These are phyloP conservation scores for Pseudochirops corinnae DNA, from an alignment of 2,797 vertebrate genomes.

Conservation along the genomic window DNA sequence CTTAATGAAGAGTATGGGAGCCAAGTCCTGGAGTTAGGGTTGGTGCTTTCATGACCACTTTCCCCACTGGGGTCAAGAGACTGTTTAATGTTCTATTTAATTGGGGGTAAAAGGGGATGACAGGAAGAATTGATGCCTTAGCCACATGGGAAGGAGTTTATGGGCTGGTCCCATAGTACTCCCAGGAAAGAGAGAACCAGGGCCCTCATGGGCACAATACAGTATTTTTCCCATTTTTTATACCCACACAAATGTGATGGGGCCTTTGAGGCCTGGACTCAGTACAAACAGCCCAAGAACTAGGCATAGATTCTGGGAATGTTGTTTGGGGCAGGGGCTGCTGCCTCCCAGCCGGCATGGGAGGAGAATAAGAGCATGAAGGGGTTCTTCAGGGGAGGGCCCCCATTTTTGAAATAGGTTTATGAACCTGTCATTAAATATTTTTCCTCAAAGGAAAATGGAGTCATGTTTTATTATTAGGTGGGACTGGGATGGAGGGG, in stretches of 20 bases:
- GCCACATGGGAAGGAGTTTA: slow-evolving; percentile 41
- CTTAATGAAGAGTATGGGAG: background rate
- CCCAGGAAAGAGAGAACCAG: slow-evolving; percentile 36
- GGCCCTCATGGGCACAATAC: slow-evolving; percentile 22
- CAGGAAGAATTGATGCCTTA: background rate
- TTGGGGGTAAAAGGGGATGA: slow-evolving; percentile 31
- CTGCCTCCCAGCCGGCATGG: slow-evolving; percentile 76
- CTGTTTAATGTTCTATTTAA: slow-evolving; percentile 82
- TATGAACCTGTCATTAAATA: slow-evolving; percentile 74
- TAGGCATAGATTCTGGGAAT: background rate
- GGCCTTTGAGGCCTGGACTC: slow-evolving; percentile 17
- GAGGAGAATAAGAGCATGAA: slow-evolving; percentile 50
- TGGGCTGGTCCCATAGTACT: slow-evolving; percentile 73
- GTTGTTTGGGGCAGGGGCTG: slow-evolving; percentile 28
- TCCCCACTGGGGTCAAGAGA: slow-evolving; percentile 47
- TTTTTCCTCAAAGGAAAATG: slow-evolving; percentile 77
- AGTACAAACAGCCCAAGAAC: slow-evolving; percentile 44
- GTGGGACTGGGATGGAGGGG: background rate
- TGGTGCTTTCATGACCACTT: background rate
- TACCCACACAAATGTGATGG: slow-evolving; percentile 45
- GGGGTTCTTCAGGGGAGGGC: slow-evolving; percentile 39
- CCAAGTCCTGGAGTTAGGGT: background rate
- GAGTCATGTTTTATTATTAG: slow-evolving; percentile 6
- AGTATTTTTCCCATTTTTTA: slow-evolving; percentile 66
- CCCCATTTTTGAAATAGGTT: slow-evolving; percentile 61